Base-by-base conservation (phyloP, 64 coral and sea anemone genomes). In the Acropora tenuis region DNA sequence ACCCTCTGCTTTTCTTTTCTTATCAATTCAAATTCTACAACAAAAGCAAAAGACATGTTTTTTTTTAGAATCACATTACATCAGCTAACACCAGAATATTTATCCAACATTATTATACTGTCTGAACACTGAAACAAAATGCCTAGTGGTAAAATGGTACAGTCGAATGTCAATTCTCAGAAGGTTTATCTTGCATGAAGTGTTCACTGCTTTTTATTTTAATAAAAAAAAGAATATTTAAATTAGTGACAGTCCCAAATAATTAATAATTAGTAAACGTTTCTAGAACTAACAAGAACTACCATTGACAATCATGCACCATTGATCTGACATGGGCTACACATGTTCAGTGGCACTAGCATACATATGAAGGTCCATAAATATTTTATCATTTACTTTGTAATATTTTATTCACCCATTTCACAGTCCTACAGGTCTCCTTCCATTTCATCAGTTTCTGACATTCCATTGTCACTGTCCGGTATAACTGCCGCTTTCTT, bases 1-100 rank as follows among this genome's bases (percentile, higher is more conserved):
- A 73, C 69, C 69, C 69, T 18, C 40, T 41, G 2, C 40, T 18
- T 73, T 41, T 73, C 69, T 73, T 73, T 18, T 73, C 40, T 73
- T 18, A 73, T 73, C 69, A 73, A 73, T 20, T 73, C 69, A 41
- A 73, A 73, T 73, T 73, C 69, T 73, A 19, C 17, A 73, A 73
- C 69, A 73, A 73, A 73, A 73, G 40, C 50, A 55, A 73, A 73
- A 73, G 69, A 5, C 69, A 73, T 73, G 18, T 73, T 41, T 20
- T 73, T 18, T 73, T 73, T n/a, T n/a, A 20, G 17, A 41, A 18
- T 73, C 17, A 20, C 69, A 73, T 15, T 73, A 73, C 10, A 20
- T 41, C 17, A 73, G 30, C 40, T 73, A 73, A 73, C 40, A 41
- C 69, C 69, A 73, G 18, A 73, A 73, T 18, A 73, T 20, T 73